Evolutionary conservation across 2,797 vertebrate species (phyloP).

Genomic region (Anabas testudineus): DNA sequence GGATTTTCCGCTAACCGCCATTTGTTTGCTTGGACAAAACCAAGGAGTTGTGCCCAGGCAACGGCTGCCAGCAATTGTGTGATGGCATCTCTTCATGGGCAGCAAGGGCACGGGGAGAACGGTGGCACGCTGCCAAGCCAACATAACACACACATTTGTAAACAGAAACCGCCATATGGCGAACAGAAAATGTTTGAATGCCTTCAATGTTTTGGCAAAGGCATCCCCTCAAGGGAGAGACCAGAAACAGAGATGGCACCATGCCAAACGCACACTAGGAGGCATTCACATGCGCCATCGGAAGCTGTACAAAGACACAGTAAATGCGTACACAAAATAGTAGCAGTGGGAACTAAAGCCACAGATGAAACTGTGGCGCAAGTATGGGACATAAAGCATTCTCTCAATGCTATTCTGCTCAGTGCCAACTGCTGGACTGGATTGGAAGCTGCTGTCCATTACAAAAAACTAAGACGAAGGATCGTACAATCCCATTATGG

Average conservation of each 20-base stretch:
- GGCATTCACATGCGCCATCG: constrained; percentile 36
- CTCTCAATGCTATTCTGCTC: constrained; percentile 57
- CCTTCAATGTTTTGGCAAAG: constrained; percentile 66
- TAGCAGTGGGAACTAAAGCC: constrained; percentile 36
- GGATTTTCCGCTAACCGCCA: constrained; percentile 70
- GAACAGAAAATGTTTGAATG: constrained; percentile 67
- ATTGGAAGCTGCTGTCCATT: constrained; percentile 47
- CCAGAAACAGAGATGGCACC: constrained; percentile 73
- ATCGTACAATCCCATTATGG: constrained; percentile 48
- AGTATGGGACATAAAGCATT: constrained; percentile 35
- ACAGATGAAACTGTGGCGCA: constrained; percentile 35
- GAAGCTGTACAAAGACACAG: constrained; percentile 44
- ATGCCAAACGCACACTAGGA: constrained; percentile 71
- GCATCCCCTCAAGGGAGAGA: constrained; percentile 72
- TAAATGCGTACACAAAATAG: constrained; percentile 39
- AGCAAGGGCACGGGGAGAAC: constrained; percentile 62
- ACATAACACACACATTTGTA: constrained; percentile 60
- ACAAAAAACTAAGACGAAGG: constrained; percentile 31
- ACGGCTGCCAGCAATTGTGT: constrained; percentile 69
- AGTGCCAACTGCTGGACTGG: constrained; percentile 59
- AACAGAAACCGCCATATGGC: constrained; percentile 70
- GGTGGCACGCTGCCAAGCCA: constrained; percentile 78
- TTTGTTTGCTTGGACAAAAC: constrained; percentile 77
- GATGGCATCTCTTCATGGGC: constrained; percentile 73
- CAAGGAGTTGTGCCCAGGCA: constrained; percentile 67